These are phyloP conservation scores for Leptinotarsa haldemani DNA, from an alignment of 2,888 invertebrate genomes.

Conservation along the genomic window DNA sequence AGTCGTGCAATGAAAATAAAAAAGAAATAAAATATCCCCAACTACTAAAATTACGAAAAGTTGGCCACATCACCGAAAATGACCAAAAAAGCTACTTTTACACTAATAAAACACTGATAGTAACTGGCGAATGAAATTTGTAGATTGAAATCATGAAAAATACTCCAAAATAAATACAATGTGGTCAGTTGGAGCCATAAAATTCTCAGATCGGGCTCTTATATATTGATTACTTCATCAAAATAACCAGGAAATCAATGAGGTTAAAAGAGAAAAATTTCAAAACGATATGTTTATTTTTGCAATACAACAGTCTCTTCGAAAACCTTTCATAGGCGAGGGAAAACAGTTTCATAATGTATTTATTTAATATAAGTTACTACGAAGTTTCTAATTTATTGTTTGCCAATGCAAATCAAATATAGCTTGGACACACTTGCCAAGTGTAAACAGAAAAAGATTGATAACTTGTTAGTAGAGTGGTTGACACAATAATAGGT, in stretches of 20 bases:
- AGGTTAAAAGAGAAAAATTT: not conserved
- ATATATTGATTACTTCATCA: no score
- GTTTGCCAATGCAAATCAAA: slow-evolving; percentile 15
- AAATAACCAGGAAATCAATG: not conserved
- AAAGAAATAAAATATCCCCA: no score
- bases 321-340: not conserved
- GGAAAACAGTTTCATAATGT: slow-evolving; percentile 16
- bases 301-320: not conserved
- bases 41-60: no score
- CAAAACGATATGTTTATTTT: not conserved
- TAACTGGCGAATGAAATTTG: no score
- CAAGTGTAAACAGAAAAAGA: slow-evolving; percentile 3
- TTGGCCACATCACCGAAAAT: no score
- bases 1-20: no score
- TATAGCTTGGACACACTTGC: slow-evolving; percentile 8
- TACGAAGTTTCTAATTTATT: slow-evolving; percentile 13
- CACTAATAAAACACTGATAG: no score
- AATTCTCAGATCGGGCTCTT: no score
- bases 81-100: no score
- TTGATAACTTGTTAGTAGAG: slow-evolving; percentile 1
- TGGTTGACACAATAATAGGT: not conserved
- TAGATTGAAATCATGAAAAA: no score
- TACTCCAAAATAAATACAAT: no score
- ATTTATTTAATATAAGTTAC: not conserved
- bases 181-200: no score